Conservation (phyloP, 2,113 vertebrate species). For the Colossoma macropomum region DNA sequence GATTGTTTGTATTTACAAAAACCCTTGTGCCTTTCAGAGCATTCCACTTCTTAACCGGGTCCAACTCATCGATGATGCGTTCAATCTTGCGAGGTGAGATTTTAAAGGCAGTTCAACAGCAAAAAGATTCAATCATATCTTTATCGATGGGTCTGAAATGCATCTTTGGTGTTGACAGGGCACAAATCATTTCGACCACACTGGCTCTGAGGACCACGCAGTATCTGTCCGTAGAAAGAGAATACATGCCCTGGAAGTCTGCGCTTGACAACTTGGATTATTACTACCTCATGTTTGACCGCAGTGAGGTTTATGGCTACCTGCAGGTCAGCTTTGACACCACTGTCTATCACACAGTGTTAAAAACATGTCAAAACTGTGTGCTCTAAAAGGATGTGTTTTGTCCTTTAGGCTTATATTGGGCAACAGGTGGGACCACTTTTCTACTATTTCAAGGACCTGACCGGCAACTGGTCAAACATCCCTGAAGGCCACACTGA, state of each 20-base stretch:
- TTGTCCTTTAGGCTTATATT: constrained; percentile 77
- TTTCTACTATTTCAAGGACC: constrained; percentile 55
- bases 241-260: constrained; percentile 89
- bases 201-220: constrained; percentile 84
- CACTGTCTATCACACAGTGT: neutral
- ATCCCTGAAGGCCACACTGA: constrained; percentile 69
- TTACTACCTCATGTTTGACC: constrained; percentile 91
- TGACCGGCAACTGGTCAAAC: constrained; percentile 23
- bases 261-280: constrained; percentile 83
- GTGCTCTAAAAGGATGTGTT: neutral
- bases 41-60: constrained; percentile 89
- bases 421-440: constrained; percentile 76
- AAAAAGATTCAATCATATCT: neutral
- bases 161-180: constrained; percentile 70
- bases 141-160: neutral
- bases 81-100: constrained; percentile 88
- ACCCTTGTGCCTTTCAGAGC: constrained; percentile 64
- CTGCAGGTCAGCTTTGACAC: constrained; percentile 80
- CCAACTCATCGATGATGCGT: constrained; percentile 87
- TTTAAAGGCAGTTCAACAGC: neutral
- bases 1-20: neutral
- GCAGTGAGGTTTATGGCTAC: constrained; percentile 81
- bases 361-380: neutral
- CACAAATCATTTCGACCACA: constrained; percentile 68
- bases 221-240: constrained; percentile 78